Percentiles rank a stretch among this genome's conserved stretches.
Conservation (phyloP, 2,113 vertebrate species). For the Ictidomys tridecemlineatus region DNA sequence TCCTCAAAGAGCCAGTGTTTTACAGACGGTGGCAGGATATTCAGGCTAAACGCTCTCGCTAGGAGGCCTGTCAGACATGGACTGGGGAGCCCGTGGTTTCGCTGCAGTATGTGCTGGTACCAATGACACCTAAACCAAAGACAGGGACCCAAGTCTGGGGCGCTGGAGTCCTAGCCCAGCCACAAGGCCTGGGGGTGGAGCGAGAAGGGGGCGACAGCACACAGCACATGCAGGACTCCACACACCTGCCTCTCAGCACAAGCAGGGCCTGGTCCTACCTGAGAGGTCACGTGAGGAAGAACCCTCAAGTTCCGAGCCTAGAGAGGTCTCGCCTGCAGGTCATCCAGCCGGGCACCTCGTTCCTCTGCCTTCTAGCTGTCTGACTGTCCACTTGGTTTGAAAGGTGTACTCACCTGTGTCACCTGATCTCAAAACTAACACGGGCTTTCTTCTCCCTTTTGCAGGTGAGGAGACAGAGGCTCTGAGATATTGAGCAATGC, state of each 20-base stretch:
- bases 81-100: neutral
- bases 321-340: fast-evolving
- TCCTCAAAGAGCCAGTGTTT: neutral
- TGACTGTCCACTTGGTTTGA: neutral
- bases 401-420: fast-evolving
- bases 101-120: fast-evolving
- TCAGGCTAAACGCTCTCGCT: neutral
- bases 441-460: neutral
- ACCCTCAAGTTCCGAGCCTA: too few relatives aligned
- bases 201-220: too few relatives aligned
- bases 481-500: neutral
- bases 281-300: neutral
- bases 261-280: neutral
- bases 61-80: neutral
- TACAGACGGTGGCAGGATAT: neutral
- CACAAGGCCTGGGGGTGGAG: neutral
- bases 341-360: too few relatives aligned
- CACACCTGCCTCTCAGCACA: too few relatives aligned
- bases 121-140: neutral
- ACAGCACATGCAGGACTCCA: too few relatives aligned
- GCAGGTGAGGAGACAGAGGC: fast-evolving
- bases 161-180: neutral
- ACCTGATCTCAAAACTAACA: neutral
- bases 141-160: neutral
- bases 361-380: neutral